Percentiles rank a stretch among this genome's conserved stretches.
Evolutionary conservation across 37 sponge, comb jelly and placozoan genomes (phyloP).

Genomic region (Bolinopsis microptera): DNA sequence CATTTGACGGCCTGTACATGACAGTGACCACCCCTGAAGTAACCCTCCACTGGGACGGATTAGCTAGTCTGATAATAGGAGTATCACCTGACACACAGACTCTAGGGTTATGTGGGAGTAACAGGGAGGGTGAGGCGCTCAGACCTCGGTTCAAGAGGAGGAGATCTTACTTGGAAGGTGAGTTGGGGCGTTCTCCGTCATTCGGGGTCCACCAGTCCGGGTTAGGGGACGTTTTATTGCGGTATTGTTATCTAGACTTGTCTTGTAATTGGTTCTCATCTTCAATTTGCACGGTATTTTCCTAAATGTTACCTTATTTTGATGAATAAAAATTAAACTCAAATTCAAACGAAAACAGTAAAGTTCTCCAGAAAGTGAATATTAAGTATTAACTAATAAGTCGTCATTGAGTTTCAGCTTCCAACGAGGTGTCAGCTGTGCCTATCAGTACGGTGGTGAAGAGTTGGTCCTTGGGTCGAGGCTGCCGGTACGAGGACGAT

Average conservation of each 20-base stretch:
- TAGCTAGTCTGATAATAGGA: constrained; percentile 1
- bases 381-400: too few species aligned
- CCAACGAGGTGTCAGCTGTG: background rate
- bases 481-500: background rate
- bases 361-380: background rate
- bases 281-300: too few species aligned
- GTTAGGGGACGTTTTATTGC: too few species aligned
- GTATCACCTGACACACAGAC: background rate
- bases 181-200: background rate
- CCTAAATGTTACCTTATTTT: too few species aligned
- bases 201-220: too few species aligned
- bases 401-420: too few species aligned
- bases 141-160: background rate
- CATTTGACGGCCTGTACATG: constrained; percentile 51
- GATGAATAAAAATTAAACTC: too few species aligned
- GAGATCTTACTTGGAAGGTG: too few species aligned
- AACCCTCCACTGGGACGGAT: constrained; percentile 23
- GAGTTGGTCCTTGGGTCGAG: constrained; percentile 25
- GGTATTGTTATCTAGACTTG: too few species aligned
- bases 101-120: constrained; percentile 18
- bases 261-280: too few species aligned
- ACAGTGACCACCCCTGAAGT: background rate
- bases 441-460: background rate
- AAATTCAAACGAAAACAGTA: background rate
- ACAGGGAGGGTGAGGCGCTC: constrained; percentile 6